Base-by-base conservation (phyloP, 2,113 vertebrate species). In the Dunckerocampus dactyliophorus region DNA sequence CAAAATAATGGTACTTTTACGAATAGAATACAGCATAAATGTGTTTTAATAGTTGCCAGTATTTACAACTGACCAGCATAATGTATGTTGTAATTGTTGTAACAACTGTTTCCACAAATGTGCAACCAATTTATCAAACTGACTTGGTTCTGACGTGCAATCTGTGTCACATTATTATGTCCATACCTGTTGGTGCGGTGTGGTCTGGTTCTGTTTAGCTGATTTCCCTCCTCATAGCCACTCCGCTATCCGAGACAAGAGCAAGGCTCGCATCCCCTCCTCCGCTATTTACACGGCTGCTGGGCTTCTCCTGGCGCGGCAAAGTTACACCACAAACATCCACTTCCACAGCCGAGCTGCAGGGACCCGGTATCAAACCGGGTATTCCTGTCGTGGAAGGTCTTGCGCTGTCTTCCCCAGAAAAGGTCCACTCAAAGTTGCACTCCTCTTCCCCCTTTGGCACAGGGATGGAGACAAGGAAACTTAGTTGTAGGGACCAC, bases 101-200 rank as follows among this genome's bases (percentile, higher is more conserved):
- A 55, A 56, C 31, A 19, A 17, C 37, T 55, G 3, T 11, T 17
- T 14, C 14, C 16, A 17, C 10, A 22, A 61, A 65, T 39, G 14
- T 39, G 14, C 31, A 42, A 22, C 13, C 2, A 31, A 45, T 0
- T 2, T 19, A 21, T 5, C n/a, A 22, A 10, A 9, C 47, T 53
- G 62, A 9, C 21, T 51, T 2, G 16, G 50, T 39, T 5, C n/a
- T 7, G 24, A 1, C 49, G 61, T 42, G 34, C 68, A 45, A 34
- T 47, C 42, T 21, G 22, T 17, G 47, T 39, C 9, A 20, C 10
- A 12, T 24, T 19, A 62, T 6, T 45, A 42, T 64, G 49, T 47
- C 65, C 52, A 47, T 90, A 91, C 89, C 89, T 91, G 89, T 89
- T 88, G 87, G 81, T 74, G 85, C 77, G 77, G 82, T 83, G 87